A percentile compares a stretch with the other conserved stretches of the same genome.
Conservation (phyloP, 2,888 invertebrate species). For the Sipunculus nudus region DNA sequence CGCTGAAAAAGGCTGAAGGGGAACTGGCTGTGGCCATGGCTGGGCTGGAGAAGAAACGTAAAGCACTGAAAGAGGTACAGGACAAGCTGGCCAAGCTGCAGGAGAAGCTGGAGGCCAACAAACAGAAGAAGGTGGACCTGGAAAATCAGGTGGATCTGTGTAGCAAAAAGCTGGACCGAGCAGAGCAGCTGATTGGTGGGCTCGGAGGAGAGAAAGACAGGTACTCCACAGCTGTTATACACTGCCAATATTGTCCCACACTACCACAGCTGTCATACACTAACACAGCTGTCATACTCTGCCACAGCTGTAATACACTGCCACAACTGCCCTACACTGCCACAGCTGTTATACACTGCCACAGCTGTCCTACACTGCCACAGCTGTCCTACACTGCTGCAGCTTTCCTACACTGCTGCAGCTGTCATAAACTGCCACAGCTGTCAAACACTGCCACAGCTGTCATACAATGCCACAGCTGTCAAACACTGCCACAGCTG, state of each 20-base stretch:
- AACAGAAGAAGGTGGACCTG: constrained; percentile 65
- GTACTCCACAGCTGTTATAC: constrained; percentile 29
- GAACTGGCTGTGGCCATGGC: constrained; percentile 64
- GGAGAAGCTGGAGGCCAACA: constrained; percentile 64
- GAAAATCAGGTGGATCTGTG: constrained; percentile 67
- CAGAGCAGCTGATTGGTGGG: constrained; percentile 67
- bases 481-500: no score
- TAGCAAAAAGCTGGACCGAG: constrained; percentile 66
- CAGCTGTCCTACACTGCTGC: no score
- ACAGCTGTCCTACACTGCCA: no score
- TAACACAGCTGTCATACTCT: no score
- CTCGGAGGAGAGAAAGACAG: constrained; percentile 67
- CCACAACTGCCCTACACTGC: not conserved
- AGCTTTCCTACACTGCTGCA: no score
- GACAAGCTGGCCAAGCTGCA: constrained; percentile 65
- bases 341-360: no score
- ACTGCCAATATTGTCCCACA: not conserved
- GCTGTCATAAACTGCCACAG: no score
- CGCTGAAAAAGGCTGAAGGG: constrained; percentile 64
- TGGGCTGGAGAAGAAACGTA: constrained; percentile 65
- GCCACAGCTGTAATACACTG: no score
- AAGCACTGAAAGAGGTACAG: constrained; percentile 66
- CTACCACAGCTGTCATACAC: no score
- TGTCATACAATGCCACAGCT: no score
- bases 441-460: no score